phyloP scores from a whole-genome alignment of 2,888 invertebrate genomes.

The Drosophila sordidapex region DNA sequence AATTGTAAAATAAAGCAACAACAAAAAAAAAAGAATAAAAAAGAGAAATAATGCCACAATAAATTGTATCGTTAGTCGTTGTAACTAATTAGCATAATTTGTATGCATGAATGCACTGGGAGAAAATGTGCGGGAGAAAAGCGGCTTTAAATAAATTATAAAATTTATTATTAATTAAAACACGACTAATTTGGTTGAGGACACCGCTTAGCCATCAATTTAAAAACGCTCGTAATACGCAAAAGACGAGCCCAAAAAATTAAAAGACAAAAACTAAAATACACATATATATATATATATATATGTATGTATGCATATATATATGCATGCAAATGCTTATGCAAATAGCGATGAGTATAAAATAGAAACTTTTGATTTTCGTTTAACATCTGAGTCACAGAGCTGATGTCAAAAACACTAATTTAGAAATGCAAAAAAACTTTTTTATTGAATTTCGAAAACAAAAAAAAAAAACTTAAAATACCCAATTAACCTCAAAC shows the following conservation, averaged over 20 bases:
- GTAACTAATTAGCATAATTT: conserved; percentile 75
- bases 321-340: conserved; percentile 23
- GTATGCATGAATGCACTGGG: conserved; percentile 59
- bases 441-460: conserved; percentile 16
- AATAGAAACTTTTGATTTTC: conserved; percentile 49
- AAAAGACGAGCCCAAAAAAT: conserved; percentile 51
- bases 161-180: conserved; percentile 67
- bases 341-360: conserved; percentile 16
- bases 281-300: conserved; percentile 9
- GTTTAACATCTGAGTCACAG: conserved; percentile 47
- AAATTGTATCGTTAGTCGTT: conserved; percentile 43
- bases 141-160: conserved; percentile 66
- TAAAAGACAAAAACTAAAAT: not conserved
- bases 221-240: conserved; percentile 17
- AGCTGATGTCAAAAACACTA: conserved; percentile 40
- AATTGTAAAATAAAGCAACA: conserved; percentile 47
- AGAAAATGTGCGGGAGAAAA: conserved; percentile 33
- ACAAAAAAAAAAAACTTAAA: not conserved
- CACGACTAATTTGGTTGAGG: conserved; percentile 55
- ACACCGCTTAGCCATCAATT: conserved; percentile 26
- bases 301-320: conserved; percentile 6
- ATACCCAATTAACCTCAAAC: conserved; percentile 37
- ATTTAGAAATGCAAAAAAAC: conserved; percentile 29
- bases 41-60: conserved; percentile 20
- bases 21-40: conserved; percentile 2